phyloP scores from a whole-genome alignment of 2,113 vertebrate genomes.

The Mormyrus iriodes region DNA sequence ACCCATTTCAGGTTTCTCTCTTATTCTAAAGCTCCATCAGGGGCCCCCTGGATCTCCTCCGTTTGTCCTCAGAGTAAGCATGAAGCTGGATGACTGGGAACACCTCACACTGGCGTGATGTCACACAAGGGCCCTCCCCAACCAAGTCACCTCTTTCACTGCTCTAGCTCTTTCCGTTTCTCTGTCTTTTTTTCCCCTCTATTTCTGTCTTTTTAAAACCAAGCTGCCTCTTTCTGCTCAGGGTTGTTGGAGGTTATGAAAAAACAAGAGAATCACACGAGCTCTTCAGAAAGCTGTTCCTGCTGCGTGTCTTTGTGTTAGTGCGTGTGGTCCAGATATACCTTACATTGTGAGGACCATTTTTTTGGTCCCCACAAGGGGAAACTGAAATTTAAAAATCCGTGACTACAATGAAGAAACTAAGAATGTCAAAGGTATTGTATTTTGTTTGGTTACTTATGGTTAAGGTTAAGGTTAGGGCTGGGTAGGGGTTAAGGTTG shows the following conservation, averaged over 20 bases:
- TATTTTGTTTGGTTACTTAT: background rate
- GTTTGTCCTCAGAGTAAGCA: background rate
- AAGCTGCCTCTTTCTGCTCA: background rate
- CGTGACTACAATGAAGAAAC: background rate
- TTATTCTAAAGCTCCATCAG: background rate
- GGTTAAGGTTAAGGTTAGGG: too few relatives aligned
- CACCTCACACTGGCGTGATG: background rate
- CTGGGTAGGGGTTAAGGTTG: background rate
- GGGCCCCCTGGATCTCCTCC: background rate
- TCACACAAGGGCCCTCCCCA: background rate
- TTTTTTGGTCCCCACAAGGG: background rate
- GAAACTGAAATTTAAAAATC: background rate
- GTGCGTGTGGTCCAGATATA: conserved; percentile 11
- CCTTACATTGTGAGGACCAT: background rate
- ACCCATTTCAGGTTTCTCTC: background rate
- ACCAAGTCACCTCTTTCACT: background rate
- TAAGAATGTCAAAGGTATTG: background rate
- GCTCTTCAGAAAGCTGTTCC: background rate
- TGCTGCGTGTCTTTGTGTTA: background rate
- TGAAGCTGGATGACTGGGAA: background rate
- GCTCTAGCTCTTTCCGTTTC: background rate
- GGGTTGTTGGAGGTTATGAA: background rate
- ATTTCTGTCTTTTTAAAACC: background rate
- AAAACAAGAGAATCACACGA: background rate
- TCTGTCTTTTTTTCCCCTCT: background rate